phyloP scores from a whole-genome alignment of 2,797 vertebrate species.

The Adelosebastes latens region DNA sequence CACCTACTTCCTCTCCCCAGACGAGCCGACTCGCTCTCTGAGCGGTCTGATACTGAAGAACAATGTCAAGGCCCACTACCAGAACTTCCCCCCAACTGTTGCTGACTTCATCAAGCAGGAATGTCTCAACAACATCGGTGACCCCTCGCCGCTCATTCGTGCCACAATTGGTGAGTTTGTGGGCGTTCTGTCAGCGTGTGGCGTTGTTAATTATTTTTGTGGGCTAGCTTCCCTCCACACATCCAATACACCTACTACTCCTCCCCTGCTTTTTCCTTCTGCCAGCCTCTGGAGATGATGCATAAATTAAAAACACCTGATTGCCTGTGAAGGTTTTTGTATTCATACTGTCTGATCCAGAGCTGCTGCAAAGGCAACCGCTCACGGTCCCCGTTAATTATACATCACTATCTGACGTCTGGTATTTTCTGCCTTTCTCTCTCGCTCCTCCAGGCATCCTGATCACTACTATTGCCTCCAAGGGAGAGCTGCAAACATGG shows the following conservation, averaged over 20 bases:
- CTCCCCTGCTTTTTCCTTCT: background rate
- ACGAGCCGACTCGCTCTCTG: conserved; percentile 93
- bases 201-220: background rate
- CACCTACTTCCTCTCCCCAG: conserved; percentile 51
- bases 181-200: background rate
- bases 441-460: conserved; percentile 85
- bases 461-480: conserved; percentile 94
- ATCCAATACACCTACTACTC: rapidly evolving
- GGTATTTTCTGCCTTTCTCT: background rate
- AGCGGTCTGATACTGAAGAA: conserved; percentile 96
- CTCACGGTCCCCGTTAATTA: rapidly evolving
- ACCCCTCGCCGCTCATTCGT: conserved; percentile 93
- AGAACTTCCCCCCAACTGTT: conserved; percentile 91
- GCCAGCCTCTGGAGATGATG: conserved; percentile 69
- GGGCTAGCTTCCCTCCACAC: background rate
- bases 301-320: conserved; percentile 57
- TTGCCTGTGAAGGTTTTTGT: conserved; percentile 72
- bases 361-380: background rate
- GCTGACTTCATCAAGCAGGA: conserved; percentile 96
- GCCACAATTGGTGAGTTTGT: conserved; percentile 91
- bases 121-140: conserved; percentile 94
- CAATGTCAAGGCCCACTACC: conserved; percentile 96
- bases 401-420: background rate
- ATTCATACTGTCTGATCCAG: conserved; percentile 83
- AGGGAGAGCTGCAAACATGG: conserved; percentile 96